A percentile compares a stretch with the other conserved stretches of the same genome.
These are phyloP conservation scores for Stigmatopora nigra DNA, from an alignment of 2,113 vertebrate species.

Conservation along the genomic window DNA sequence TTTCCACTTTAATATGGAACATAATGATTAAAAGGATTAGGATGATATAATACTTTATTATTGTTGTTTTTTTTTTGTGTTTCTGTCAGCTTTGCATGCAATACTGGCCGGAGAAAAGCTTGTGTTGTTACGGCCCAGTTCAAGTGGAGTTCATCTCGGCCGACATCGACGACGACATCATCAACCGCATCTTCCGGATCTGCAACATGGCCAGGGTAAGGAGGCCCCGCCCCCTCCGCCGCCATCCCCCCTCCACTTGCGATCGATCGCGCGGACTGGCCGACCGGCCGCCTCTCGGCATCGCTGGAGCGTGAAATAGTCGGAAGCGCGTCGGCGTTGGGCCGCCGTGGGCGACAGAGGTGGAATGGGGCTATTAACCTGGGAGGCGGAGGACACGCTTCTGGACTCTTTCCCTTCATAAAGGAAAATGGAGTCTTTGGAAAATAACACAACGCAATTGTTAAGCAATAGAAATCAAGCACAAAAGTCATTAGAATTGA, in stretches of 20 bases:
- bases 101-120: slow-evolving; percentile 97
- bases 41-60: too few species aligned
- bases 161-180: slow-evolving; percentile 94
- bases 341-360: slow-evolving; percentile 28
- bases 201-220: slow-evolving; percentile 95
- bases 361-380: slow-evolving; percentile 1
- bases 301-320: slow-evolving; percentile 54
- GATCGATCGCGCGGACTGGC: slow-evolving; percentile 29
- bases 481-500: neutral
- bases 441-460: neutral
- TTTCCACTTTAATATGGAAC: too few species aligned
- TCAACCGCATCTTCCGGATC: slow-evolving; percentile 96
- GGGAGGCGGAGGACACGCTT: neutral
- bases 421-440: neutral
- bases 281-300: slow-evolving; percentile 29
- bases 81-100: slow-evolving; percentile 85
- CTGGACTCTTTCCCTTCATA: neutral
- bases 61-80: neutral
- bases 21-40: too few species aligned
- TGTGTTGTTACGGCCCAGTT: slow-evolving; percentile 91
- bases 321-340: slow-evolving; percentile 41
- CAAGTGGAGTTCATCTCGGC: slow-evolving; percentile 97
- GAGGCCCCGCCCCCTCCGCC: neutral
- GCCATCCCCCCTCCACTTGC: slow-evolving; percentile 23
- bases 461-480: neutral